Base-by-base conservation (phyloP, 2,888 invertebrate genomes). In the Xestia sexstrigata region DNA sequence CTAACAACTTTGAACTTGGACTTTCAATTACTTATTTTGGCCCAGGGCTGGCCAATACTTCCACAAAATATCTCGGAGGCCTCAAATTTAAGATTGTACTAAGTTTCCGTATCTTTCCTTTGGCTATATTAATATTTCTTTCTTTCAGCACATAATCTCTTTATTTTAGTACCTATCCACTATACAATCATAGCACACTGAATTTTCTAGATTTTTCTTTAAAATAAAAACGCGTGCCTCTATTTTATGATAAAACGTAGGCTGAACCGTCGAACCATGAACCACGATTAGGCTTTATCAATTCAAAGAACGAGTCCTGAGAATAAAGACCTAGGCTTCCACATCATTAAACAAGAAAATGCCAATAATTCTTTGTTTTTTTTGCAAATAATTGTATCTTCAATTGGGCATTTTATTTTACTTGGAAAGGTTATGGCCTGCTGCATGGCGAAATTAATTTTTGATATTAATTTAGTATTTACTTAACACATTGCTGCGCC, bases 241-340 rank as follows among this genome's bases (percentile, higher is more conserved):
- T 58, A 49, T 62, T 84, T 52, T 62, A 74, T 23, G 3, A 60
- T 71, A 20, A 71, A 84, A 78, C 72, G 71, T 81, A 73, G 66
- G 45, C 55, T 39, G 49, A 85, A 39, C 60, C 77, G 63, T 5
- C 67, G 87, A 74, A 76, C 77, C 83, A 79, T 82, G 75, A 87
- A 85, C n/a, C 26, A 11, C 63, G 87, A 86, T 86, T 82, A 85
- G 68, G 47, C 70, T 72, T 66, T 69, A 85, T 79, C 74, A 77
- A 82, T 82, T 76, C 66, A 76, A 75, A 77, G 63, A 58, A 73
- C 62, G 63, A 76, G 39, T 62, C 17, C 76, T 71, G 47, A 70
- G 73, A 85, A 77, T 79, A 79, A 79, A 78, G 71, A 78, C 65
- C 72, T 70, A 66, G 58, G 71, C 62, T 85, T 82, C 66, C 82